Base-by-base conservation (phyloP, 2,888 invertebrate genomes). In the Phrixothrix hirtus region DNA sequence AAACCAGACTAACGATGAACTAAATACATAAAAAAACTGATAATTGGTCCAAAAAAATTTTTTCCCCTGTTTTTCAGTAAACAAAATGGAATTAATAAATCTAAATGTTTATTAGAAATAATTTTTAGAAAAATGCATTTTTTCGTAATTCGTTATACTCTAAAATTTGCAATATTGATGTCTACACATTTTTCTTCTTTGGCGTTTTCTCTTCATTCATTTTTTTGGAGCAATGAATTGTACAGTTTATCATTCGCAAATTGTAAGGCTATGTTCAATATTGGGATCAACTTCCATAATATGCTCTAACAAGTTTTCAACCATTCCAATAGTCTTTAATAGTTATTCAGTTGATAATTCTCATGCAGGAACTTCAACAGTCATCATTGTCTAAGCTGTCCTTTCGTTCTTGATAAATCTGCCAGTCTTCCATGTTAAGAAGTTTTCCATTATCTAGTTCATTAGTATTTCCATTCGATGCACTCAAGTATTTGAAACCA, bases 1-100 rank as follows among this genome's bases (percentile, higher is more conserved):
- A 38, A 38, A 38, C 38, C 38, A 17, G 38, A 38, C 38, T 17
- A 25, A 38, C 21, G 38, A 38, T 2, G 38, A 38, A 38, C 25
- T 38, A 10, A 38, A 38, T 26, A 38, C 26, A 38, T 13, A 35
- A 4, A 35, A 35, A 35, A 35, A 4, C 3, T 35, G 35, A 16
- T 7, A 35, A 13, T 35, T 35, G 35, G 35, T 35, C 12, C 30
- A 4, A n/a, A 4, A 30, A 35, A 35, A 6, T 6, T 12, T 15
- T 10, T n/a, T 13, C n/a, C 14, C 12, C 35, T 12, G 9, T 38
- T 38, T 25, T 38, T 38, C 9, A 38, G 17, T 38, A 38, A 38
- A 38, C 17, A 38, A n/a, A 38, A 38, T 11, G 21, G 2, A 17
- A 13, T 26, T 38, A 14, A 35, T 38, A 21, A 38, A 26, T 38